Base-by-base conservation (phyloP, 2,888 invertebrate species). In the Aporophyla lueneburgensis region DNA sequence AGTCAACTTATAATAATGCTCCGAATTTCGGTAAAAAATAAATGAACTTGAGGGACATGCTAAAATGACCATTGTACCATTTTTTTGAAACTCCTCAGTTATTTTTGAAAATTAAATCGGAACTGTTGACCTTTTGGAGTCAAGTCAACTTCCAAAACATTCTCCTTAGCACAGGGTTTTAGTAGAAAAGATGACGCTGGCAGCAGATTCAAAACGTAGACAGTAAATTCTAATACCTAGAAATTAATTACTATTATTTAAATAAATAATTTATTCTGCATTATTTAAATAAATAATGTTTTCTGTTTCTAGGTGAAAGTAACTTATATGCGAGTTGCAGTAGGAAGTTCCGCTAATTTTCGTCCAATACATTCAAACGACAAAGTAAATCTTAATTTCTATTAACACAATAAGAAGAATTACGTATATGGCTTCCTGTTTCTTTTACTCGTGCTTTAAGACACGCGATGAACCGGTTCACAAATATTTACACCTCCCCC, bases 391-490 rank as follows among this genome's bases (percentile, higher is more conserved):
- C 27, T 56, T 21, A 16, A 27, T 21, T 5, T 9, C 27, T 21
- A 66, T 19, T 49, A 65, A 27, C 21, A 49, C 9, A 16, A 16
- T 43, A 43, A n/a, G 40, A 43, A 43, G 40, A 43, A 43, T 58
- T 24, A 49, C 16, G 43, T 53, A 46, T 19, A 74, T 10, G 16
- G 51, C 58, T 78, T 83, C 65, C 53, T 14, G 76, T 40, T 58
- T 76, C 62, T 58, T 76, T 56, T 46, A 51, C 14, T 27, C 46
- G 54, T 46, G n/a, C 49, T 78, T 33, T 63, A 51, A 61, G 19
- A 54, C 46, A 46, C 56, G n/a, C n/a, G 58, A n/a, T 40, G 21
- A 65, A 78, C 78, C 83, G 58, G 78, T 77, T 77, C 14, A 24
- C 21, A 40, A 74, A 56, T 75, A n/a, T 58, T 58, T 10, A 27